A percentile compares a stretch with the other conserved stretches of the same genome.
Evolutionary conservation across 2,888 invertebrate species (phyloP).

Genomic region (Seladonia tumulorum): DNA sequence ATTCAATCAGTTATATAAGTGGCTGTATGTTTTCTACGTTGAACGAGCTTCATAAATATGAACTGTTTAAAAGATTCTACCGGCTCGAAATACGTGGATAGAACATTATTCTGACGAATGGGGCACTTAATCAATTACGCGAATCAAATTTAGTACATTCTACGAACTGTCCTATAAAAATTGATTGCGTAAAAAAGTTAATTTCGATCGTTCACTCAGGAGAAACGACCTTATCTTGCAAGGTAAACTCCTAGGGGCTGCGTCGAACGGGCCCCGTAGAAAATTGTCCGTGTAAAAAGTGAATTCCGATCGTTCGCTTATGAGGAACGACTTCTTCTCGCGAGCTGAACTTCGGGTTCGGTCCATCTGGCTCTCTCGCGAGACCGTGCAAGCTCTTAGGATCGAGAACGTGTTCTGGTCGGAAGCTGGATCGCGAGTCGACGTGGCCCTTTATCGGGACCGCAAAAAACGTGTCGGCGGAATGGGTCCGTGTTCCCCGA

Average conservation of each 20-base stretch:
- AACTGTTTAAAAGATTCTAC: no score
- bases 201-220: neutral
- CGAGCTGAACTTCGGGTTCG: neutral
- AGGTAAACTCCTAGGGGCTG: neutral
- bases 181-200: neutral
- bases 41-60: no score
- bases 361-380: neutral
- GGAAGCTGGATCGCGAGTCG: constrained; percentile 29
- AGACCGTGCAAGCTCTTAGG: neutral
- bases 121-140: no score
- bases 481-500: constrained; percentile 37
- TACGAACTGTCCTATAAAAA: neutral
- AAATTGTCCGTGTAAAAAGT: neutral
- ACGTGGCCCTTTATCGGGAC: constrained; percentile 30
- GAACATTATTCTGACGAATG: no score
- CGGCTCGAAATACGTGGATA: no score
- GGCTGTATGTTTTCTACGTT: no score
- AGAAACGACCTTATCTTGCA: neutral
- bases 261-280: neutral
- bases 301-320: neutral
- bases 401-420: neutral
- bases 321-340: neutral
- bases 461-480: constrained; percentile 6
- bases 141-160: no score
- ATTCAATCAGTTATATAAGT: no score